phyloP scores from a whole-genome alignment of 2,888 invertebrate genomes.

The Molanna angustata region DNA sequence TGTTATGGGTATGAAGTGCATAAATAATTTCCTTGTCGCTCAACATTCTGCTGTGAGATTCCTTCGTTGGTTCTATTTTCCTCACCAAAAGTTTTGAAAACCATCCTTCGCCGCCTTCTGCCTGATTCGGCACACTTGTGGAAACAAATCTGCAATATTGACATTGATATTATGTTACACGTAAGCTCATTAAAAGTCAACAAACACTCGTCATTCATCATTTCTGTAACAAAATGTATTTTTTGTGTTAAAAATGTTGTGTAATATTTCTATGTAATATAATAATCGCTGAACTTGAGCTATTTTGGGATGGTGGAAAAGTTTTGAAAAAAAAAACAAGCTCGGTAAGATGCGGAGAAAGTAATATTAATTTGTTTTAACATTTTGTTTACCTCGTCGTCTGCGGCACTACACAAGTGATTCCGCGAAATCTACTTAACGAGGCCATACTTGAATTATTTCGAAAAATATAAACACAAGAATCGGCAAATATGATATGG shows the following conservation, averaged over 20 bases:
- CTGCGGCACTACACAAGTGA: slow-evolving; percentile 16
- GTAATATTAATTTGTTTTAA: too few species aligned
- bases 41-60: slow-evolving; percentile 94
- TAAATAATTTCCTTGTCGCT: slow-evolving; percentile 96
- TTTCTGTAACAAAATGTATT: too few species aligned
- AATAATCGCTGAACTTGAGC: too few species aligned
- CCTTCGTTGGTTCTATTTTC: slow-evolving; percentile 91
- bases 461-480: slow-evolving; percentile 22
- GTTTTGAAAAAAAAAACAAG: background rate
- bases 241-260: background rate
- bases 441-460: slow-evolving; percentile 23
- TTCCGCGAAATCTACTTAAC: slow-evolving; percentile 19
- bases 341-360: too few species aligned
- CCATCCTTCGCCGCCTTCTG: slow-evolving; percentile 71
- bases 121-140: slow-evolving; percentile 43
- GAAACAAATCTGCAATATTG: slow-evolving; percentile 33
- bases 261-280: background rate
- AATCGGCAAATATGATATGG: background rate
- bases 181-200: background rate
- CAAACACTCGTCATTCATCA: background rate
- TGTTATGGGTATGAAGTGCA: slow-evolving; percentile 93
- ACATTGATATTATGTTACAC: background rate
- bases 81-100: slow-evolving; percentile 84
- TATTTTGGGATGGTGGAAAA: background rate
- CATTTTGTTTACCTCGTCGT: slow-evolving; percentile 18